Evolutionary conservation across 2,888 invertebrate species (phyloP).

Genomic region (Drosophila sordidapex): DNA sequence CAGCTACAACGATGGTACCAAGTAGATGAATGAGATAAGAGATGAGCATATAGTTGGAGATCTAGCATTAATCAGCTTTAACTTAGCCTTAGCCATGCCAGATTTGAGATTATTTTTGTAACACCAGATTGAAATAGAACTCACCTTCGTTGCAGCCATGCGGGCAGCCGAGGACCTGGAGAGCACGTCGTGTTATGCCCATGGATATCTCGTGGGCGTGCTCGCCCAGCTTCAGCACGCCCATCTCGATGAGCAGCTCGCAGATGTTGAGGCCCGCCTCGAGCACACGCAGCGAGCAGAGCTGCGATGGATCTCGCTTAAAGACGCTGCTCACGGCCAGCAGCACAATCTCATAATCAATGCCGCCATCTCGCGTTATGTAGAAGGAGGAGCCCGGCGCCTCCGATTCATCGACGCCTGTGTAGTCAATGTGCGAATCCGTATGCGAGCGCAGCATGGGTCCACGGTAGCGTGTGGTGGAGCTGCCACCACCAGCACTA

Average conservation of each 20-base stretch:
- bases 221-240: conserved; percentile 88
- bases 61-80: not conserved
- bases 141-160: conserved; percentile 94
- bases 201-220: conserved; percentile 85
- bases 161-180: conserved; percentile 96
- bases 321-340: conserved; percentile 95
- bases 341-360: conserved; percentile 94
- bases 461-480: conserved; percentile 84
- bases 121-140: conserved; percentile 1
- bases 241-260: conserved; percentile 95
- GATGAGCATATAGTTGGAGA: not conserved
- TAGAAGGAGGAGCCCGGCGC: conserved; percentile 95
- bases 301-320: conserved; percentile 91
- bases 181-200: conserved; percentile 84
- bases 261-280: conserved; percentile 96
- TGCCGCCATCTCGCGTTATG: conserved; percentile 97
- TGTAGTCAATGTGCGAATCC: conserved; percentile 95
- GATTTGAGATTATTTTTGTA: not conserved
- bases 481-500: conserved; percentile 71
- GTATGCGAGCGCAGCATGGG: conserved; percentile 94
- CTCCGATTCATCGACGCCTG: conserved; percentile 93
- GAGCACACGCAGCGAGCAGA: conserved; percentile 93
- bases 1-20: not conserved
- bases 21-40: not conserved
- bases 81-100: not conserved